A percentile compares a stretch with the other conserved stretches of the same genome.
phyloP scores from a whole-genome alignment of 2,888 invertebrate genomes.

The Spicauda simplicius region DNA sequence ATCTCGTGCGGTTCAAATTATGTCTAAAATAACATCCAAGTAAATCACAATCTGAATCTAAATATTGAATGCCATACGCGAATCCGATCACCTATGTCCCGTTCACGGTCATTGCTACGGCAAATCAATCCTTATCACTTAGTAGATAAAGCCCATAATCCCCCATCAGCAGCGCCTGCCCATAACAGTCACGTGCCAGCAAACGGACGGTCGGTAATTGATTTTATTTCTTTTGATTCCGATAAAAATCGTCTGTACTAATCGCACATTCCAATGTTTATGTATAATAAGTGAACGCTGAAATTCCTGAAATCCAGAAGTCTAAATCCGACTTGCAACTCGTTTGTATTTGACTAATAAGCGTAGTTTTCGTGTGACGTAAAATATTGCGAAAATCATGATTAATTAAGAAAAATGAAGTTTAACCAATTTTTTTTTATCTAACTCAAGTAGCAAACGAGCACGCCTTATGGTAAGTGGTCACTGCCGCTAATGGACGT shows the following conservation, averaged over 20 bases:
- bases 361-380: no score
- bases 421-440: no score
- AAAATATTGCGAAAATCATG: no score
- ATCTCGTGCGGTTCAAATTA: no score
- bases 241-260: constrained; percentile 37
- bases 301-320: no score
- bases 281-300: not conserved
- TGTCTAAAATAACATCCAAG: no score
- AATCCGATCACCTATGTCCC: not conserved
- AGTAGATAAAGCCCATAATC: not conserved
- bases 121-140: not conserved
- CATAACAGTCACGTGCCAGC: constrained; percentile 29
- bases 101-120: not conserved
- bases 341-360: no score
- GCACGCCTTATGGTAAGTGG: no score
- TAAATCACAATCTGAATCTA: not conserved
- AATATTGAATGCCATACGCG: constrained; percentile 7
- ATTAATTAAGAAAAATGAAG: no score
- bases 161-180: not conserved
- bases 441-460: no score
- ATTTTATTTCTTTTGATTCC: constrained; percentile 45
- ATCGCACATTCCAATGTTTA: constrained; percentile 24
- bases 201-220: constrained; percentile 41
- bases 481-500: no score
- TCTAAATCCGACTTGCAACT: no score